Evolutionary conservation across 2,113 vertebrate genomes (phyloP).

Genomic region (Neotoma lepida): DNA sequence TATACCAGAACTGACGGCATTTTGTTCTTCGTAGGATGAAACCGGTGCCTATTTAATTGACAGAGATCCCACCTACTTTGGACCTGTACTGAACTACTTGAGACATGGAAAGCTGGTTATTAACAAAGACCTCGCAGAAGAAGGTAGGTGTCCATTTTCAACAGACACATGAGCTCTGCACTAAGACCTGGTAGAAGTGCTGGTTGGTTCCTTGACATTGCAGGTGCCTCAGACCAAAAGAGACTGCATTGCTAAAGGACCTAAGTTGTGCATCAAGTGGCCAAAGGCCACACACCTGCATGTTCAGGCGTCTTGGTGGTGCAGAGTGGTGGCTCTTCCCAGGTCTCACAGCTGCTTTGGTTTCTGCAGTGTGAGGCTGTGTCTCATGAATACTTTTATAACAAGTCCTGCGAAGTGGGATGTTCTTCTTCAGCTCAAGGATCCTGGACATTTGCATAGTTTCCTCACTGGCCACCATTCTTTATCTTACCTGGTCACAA

Average conservation of each 20-base stretch:
- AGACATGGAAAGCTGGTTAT: slow-evolving; percentile 98
- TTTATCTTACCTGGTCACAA: neutral
- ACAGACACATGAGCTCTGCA: neutral
- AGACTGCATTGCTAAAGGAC: neutral
- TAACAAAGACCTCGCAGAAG: slow-evolving; percentile 97
- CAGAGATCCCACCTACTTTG: slow-evolving; percentile 97
- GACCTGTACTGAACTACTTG: slow-evolving; percentile 97
- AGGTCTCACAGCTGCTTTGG: neutral
- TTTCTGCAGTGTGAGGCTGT: neutral
- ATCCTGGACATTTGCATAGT: neutral
- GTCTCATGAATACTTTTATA: neutral
- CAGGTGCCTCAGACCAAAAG: no score
- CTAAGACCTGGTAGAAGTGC: fast-evolving
- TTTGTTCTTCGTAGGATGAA: slow-evolving; percentile 90
- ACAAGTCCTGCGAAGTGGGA: neutral
- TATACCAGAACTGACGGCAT: neutral
- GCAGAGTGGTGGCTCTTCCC: neutral
- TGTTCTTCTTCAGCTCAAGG: neutral
- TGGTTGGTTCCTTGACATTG: neutral
- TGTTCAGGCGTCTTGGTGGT: neutral
- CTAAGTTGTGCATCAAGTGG: neutral
- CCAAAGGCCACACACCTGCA: neutral
- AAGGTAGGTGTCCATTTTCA: slow-evolving; percentile 88
- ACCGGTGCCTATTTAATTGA: slow-evolving; percentile 99
- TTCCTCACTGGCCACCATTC: neutral